Base-by-base conservation (phyloP, 2,113 vertebrate species). In the Nematolebias whitei region DNA sequence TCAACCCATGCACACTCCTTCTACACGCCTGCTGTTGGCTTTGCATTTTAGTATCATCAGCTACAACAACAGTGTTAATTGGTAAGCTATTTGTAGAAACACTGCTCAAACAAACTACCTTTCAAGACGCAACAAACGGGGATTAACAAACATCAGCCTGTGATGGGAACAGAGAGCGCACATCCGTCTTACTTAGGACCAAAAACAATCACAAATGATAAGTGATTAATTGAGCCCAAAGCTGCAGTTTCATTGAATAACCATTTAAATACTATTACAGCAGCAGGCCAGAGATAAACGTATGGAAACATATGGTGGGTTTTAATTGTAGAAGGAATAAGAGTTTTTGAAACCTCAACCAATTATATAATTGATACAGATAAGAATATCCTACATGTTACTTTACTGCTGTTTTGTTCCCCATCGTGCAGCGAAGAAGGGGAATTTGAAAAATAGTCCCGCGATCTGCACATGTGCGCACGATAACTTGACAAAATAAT, bases 71-170 rank as follows among this genome's bases (percentile, higher is more conserved):
- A 20, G 24, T 29, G 29, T 38, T 70, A 60, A 80, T 57, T 52
- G 23, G 10, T 65, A 16, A 15, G 60, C 32, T 22, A 29, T 12
- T 56, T 48, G 54, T 16, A 19, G 32, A 68, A 53, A 61, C 2
- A 12, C 16, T 47, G 39, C 47, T 77, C 56, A 66, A 62, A 58
- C 55, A 51, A 52, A 56, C 15, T 1, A n/a, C 26, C 6, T 64
- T 74, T 57, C 44, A 53, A 52, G 20, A 59, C 43, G 40, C 59
- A 63, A 59, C 39, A 69, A 63, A 63, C 1, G 4, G 11, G 45
- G 63, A 59, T 70, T 49, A 83, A 55, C 45, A 76, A 64, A 71
- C 57, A 59, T 57, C 39, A 39, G 20, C 9, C 32, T 0, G 0
- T 56, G 75, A 14, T 38, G 19, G 67, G 56, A 43, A 43, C 38